phyloP scores from a whole-genome alignment of 1,140 invertebrate genomes.

The Drosophila mayri region DNA sequence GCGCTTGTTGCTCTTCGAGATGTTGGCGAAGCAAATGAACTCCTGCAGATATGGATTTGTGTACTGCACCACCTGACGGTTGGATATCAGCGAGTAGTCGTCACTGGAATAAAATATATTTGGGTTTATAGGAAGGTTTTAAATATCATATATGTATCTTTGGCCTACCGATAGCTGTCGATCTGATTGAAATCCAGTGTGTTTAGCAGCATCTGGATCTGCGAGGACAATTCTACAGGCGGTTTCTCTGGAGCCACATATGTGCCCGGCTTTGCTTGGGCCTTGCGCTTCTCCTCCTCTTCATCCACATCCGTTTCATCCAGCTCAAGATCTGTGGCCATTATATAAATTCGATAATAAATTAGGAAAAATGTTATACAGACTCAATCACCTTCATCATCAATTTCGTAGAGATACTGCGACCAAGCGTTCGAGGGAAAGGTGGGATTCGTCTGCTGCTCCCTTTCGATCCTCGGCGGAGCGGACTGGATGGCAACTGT shows the following conservation, averaged over 20 bases:
- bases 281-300: constrained; percentile 51
- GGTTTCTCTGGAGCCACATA: constrained; percentile 37
- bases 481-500: constrained; percentile 86
- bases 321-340: constrained; percentile 57
- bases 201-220: constrained; percentile 70
- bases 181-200: constrained; percentile 84
- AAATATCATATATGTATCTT: not conserved
- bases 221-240: constrained; percentile 61
- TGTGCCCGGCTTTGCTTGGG: constrained; percentile 15
- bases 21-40: constrained; percentile 81
- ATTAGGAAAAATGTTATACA: not conserved
- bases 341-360: not conserved
- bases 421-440: constrained; percentile 89
- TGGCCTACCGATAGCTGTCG: constrained; percentile 77
- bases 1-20: constrained; percentile 76
- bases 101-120: constrained; percentile 44
- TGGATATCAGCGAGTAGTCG: constrained; percentile 73
- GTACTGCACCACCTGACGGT: constrained; percentile 63
- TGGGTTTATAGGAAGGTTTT: not conserved
- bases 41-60: constrained; percentile 74
- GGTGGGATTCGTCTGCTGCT: constrained; percentile 88
- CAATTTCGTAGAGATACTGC: constrained; percentile 86
- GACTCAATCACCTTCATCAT: constrained; percentile 76
- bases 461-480: constrained; percentile 79
- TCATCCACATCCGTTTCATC: constrained; percentile 73